Percentiles rank a stretch among this genome's conserved stretches.
Conservation (phyloP, 2,888 invertebrate genomes). For the Atrina japonica region DNA sequence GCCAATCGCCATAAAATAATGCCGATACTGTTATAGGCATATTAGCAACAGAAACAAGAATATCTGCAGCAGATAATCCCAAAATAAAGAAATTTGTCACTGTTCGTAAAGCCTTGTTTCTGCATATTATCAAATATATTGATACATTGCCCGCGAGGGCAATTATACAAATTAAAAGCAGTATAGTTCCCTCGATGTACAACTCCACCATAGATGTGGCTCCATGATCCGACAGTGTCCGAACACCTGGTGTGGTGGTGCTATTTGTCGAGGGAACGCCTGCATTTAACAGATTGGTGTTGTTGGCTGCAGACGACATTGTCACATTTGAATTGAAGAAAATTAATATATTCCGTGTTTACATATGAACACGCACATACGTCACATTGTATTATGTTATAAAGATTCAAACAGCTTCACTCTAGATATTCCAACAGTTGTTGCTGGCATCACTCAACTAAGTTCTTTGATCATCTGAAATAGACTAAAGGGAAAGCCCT, state of each 20-base stretch:
- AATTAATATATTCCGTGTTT: no score
- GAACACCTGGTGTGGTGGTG: neutral
- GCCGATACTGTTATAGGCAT: constrained; percentile 70
- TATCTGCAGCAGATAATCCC: constrained; percentile 67
- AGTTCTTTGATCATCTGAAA: no score
- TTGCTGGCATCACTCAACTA: no score
- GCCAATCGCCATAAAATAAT: constrained; percentile 64
- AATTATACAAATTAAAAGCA: constrained; percentile 53
- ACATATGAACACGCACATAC: no score
- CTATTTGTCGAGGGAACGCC: constrained; percentile 29
- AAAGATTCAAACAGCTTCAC: no score
- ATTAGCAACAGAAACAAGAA: constrained; percentile 69
- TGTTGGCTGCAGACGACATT: no score
- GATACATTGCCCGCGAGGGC: constrained; percentile 63
- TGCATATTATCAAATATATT: constrained; percentile 64
- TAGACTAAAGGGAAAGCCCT: no score
- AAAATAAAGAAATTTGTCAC: constrained; percentile 66
- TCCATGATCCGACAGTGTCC: constrained; percentile 21
- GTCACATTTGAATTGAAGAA: no score
- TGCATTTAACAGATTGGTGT: no score
- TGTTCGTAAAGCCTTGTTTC: constrained; percentile 52
- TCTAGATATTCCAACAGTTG: no score
- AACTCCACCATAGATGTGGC: constrained; percentile 34
- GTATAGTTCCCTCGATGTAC: constrained; percentile 51
- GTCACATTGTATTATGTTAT: no score